These are phyloP conservation scores for Parotocinclus haroldoi DNA, from an alignment of 2,797 vertebrate species.

Conservation along the genomic window DNA sequence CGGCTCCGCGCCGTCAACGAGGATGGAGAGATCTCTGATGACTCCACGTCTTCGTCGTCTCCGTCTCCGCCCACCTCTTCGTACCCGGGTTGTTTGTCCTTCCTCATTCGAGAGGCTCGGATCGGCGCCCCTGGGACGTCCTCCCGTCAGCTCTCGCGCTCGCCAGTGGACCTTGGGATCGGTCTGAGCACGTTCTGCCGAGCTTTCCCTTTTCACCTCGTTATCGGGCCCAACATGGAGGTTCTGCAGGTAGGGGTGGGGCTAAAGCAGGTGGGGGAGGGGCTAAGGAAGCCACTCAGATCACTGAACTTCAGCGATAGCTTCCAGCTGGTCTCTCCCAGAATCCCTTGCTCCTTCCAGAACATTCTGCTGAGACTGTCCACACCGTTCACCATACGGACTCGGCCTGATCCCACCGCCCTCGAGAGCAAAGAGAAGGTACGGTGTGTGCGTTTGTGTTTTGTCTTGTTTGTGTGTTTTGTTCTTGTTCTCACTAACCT, in stretches of 20 bases:
- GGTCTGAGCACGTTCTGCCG: conserved; percentile 93
- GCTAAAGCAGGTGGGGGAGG: conserved; percentile 83
- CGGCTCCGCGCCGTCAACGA: conserved; percentile 74
- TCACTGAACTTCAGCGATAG: conserved; percentile 86
- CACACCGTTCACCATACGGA: conserved; percentile 94
- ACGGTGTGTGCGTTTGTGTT: conserved; percentile 42
- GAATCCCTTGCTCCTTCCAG: conserved; percentile 87
- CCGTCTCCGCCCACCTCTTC: conserved; percentile 61
- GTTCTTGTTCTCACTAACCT: not conserved
- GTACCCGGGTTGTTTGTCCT: conserved; percentile 79
- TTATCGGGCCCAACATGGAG: conserved; percentile 89
- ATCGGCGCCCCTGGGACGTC: conserved; percentile 47
- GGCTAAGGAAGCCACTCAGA: conserved; percentile 78
- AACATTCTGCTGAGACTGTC: conserved; percentile 88
- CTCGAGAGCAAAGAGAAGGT: conserved; percentile 92
- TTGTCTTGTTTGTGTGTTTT: not conserved
- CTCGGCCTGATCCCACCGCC: conserved; percentile 78
- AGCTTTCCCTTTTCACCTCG: conserved; percentile 94
- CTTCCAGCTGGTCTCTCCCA: conserved; percentile 94
- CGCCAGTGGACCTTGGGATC: conserved; percentile 86
- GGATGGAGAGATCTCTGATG: conserved; percentile 63
- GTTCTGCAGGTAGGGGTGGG: conserved; percentile 94
- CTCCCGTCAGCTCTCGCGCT: conserved; percentile 72
- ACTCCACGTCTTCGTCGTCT: conserved; percentile 57
- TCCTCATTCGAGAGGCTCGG: conserved; percentile 71